Percentiles rank a stretch among this genome's conserved stretches.
These are phyloP conservation scores for Lynx canadensis DNA, from an alignment of 2,113 vertebrate species.

Conservation along the genomic window DNA sequence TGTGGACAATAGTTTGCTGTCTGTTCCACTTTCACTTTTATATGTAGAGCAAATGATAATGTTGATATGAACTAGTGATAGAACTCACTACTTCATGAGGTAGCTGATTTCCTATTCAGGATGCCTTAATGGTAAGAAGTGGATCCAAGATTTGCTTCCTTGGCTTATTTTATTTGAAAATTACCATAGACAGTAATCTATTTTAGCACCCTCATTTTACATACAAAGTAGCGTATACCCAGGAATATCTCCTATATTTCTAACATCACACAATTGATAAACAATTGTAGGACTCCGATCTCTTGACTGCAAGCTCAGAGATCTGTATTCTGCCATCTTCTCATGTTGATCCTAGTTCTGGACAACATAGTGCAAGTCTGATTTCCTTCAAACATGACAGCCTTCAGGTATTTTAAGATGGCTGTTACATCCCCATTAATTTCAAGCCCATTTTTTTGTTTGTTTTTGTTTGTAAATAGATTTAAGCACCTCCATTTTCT, in stretches of 20 bases:
- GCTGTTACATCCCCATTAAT: background rate
- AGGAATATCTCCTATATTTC: background rate
- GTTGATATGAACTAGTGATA: background rate
- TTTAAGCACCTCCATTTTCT: background rate
- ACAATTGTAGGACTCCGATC: background rate
- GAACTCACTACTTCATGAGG: background rate
- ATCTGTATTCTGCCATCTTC: too few species aligned
- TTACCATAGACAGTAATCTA: background rate
- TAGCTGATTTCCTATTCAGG: background rate
- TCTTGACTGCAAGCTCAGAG: background rate
- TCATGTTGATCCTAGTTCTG: background rate
- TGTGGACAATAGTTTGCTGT: background rate
- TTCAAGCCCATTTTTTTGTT: background rate
- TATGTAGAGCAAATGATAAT: background rate
- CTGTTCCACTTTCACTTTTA: background rate
- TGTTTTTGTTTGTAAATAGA: background rate
- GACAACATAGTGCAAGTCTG: background rate
- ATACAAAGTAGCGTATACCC: background rate
- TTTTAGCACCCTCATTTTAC: background rate
- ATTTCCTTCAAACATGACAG: background rate
- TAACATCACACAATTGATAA: background rate
- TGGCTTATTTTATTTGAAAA: constrained; percentile 24
- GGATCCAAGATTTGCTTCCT: background rate
- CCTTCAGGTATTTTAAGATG: background rate
- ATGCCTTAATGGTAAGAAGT: background rate